A percentile compares a stretch with the other conserved stretches of the same genome.
These are phyloP conservation scores for Epizoanthus illoricatus DNA, from an alignment of 92 coral and sea anemone species.

Conservation along the genomic window DNA sequence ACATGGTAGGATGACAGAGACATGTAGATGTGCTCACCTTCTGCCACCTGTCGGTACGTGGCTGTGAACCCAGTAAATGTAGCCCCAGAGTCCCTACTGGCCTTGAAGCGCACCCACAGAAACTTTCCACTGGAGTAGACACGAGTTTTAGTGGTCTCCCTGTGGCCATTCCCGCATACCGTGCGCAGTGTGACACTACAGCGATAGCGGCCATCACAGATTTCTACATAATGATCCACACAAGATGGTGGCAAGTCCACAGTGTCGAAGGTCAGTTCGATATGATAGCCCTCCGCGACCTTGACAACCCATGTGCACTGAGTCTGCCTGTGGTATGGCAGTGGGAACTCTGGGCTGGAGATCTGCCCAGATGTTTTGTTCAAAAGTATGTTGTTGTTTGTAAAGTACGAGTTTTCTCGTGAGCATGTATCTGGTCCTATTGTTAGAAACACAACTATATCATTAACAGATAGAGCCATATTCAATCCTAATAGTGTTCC, in stretches of 20 bases:
- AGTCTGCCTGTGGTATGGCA: background rate
- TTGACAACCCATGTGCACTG: slow-evolving; percentile 27
- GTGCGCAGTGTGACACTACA: background rate
- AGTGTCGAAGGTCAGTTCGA: slow-evolving; percentile 11
- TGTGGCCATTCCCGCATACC: slow-evolving; percentile 16
- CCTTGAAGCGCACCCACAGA: slow-evolving; percentile 27
- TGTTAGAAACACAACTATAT: background rate
- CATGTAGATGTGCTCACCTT: slow-evolving; percentile 2
- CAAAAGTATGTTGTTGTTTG: slow-evolving; percentile 18
- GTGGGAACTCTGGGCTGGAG: slow-evolving; percentile 34
- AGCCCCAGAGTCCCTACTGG: background rate
- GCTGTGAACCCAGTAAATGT: slow-evolving; percentile 32
- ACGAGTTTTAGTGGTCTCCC: background rate
- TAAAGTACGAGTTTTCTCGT: background rate
- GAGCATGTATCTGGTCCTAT: slow-evolving; percentile 35
- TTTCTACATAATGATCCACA: background rate
- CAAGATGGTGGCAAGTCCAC: slow-evolving; percentile 21
- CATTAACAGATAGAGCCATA: too few relatives aligned
- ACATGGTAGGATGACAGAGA: background rate
- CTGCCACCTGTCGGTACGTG: slow-evolving; percentile 8
- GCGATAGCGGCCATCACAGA: slow-evolving; percentile 20
- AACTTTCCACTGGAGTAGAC: slow-evolving; percentile 26
- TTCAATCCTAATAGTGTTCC: too few relatives aligned
- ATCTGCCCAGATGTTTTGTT: slow-evolving; percentile 6
- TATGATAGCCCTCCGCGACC: slow-evolving; percentile 2